A percentile compares a stretch with the other conserved stretches of the same genome.
These are phyloP conservation scores for Maniola jurtina DNA, from an alignment of 1,140 invertebrate genomes.

Conservation along the genomic window DNA sequence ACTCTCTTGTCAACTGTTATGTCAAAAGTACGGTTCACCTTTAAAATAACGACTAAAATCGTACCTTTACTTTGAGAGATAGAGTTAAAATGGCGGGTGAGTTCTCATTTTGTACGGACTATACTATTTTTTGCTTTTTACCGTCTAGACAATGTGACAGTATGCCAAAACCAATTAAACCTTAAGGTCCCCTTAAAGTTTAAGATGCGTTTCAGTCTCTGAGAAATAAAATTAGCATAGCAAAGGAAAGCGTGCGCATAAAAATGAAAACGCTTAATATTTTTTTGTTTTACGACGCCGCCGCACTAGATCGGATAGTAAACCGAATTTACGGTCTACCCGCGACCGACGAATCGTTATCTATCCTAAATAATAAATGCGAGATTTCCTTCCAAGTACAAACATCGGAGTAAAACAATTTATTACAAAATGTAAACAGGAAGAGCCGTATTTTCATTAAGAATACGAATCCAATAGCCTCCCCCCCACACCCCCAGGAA, in stretches of 20 bases:
- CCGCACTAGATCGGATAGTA: constrained; percentile 23
- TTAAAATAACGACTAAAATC: too few relatives aligned
- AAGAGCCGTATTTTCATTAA: constrained; percentile 77
- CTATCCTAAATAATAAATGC: constrained; percentile 53
- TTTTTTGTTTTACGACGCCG: constrained; percentile 21
- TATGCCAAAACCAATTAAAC: too few relatives aligned
- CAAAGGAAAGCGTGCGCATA: not conserved
- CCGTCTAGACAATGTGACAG: too few relatives aligned
- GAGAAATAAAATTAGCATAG: not conserved
- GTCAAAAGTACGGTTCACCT: too few relatives aligned
- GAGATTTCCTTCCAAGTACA: constrained; percentile 47
- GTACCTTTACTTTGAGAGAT: too few relatives aligned
- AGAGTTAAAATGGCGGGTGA: too few relatives aligned
- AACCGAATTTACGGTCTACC: constrained; percentile 15
- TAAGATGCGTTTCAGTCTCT: too few relatives aligned
- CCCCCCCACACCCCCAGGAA: constrained; percentile 47
- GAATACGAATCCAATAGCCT: constrained; percentile 69
- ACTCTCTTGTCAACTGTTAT: too few relatives aligned
- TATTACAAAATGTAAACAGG: constrained; percentile 78
- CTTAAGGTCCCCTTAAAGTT: too few relatives aligned
- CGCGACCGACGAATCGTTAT: not conserved
- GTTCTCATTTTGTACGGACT: too few relatives aligned
- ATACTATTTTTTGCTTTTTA: too few relatives aligned
- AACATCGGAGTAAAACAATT: constrained; percentile 74
- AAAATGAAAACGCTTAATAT: constrained; percentile 8